Evolutionary conservation across 37 sponge, comb jelly and placozoan genomes (phyloP), one percentile per base, ranked within the genome.

Genomic region (Spongia lamella): DNA sequence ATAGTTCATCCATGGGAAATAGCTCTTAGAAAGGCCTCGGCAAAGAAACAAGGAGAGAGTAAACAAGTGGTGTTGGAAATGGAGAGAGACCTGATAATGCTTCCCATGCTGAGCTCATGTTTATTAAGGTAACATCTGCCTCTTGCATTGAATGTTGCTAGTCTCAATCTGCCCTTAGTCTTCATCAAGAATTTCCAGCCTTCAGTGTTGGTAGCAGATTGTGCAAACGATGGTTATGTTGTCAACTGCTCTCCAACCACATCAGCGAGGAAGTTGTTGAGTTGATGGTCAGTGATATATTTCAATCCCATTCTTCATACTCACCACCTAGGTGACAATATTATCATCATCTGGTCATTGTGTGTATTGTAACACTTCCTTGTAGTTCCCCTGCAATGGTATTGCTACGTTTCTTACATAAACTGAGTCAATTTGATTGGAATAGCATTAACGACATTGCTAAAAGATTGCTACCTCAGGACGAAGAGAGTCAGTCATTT

Each of bases 251-350:
- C 37, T 74, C 96, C 72, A 83, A 81, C 43, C 88, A 90, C 62
- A 35, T 98, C 21, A 52, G 89, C 21, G 96, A 98, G 29, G 89
- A 93, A 49, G 84, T 79, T 47, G 75, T 95, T 30, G 99, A 98
- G 68, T 76, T 98, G 63, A 66, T 98, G 50, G 89, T 88, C 29
- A 89, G 94, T 24, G 72, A 83, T 43, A 63, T 98, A 2, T 98
- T 86, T 56, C 57, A 87, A 25, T 34, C 35, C 35, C 88, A 90
- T 17, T 79, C 64, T 7, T 86, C 88, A 13, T 84, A 75, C 77
- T 40, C 78, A 1, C 55, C 76, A 11, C 98, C 98, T 20, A 74
- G 83, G 86, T 88, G 40, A 59, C 49, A 43, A 4, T 9, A 34
- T 24, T 19, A 19, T n/a, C 21, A 51, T 61, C 20, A 50, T 39